Conservation (phyloP, 2,888 invertebrate genomes). For the Ecliptopera silaceata region DNA sequence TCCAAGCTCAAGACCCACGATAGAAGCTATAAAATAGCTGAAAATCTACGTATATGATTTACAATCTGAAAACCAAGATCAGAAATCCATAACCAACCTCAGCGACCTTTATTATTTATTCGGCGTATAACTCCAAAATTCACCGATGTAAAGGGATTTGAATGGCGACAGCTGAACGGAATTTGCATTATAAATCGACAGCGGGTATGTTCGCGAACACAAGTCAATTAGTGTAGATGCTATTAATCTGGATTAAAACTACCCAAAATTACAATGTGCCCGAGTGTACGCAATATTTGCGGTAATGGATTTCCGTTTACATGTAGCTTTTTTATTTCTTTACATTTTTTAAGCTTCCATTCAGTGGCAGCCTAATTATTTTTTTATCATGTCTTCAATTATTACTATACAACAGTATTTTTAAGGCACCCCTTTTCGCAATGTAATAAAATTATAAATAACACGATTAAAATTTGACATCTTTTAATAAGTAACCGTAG, state of each 20-base stretch:
- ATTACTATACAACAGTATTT: too few species aligned
- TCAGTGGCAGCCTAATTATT: too few species aligned
- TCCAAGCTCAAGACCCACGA: too few species aligned
- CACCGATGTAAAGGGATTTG: constrained; percentile 37
- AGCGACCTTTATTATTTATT: constrained; percentile 45
- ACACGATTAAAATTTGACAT: too few species aligned
- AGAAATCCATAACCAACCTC: constrained; percentile 13
- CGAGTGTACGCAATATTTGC: constrained; percentile 15
- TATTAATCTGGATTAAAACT: constrained; percentile 50
- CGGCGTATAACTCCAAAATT: constrained; percentile 45
- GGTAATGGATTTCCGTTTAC: constrained; percentile 23
- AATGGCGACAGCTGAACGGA: constrained; percentile 57
- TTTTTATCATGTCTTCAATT: too few species aligned
- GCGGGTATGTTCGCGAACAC: constrained; percentile 40
- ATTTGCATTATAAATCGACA: constrained; percentile 63
- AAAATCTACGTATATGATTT: background rate
- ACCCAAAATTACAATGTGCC: constrained; percentile 16
- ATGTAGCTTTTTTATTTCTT: background rate
- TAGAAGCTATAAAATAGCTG: too few species aligned
- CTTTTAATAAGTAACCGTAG: too few species aligned
- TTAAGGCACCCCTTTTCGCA: too few species aligned
- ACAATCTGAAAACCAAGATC: constrained; percentile 2
- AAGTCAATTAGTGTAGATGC: constrained; percentile 56
- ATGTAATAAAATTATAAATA: too few species aligned
- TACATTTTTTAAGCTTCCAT: too few species aligned